Conservation (phyloP, 2,888 invertebrate species). For the Ichneumoninae sp. region DNA sequence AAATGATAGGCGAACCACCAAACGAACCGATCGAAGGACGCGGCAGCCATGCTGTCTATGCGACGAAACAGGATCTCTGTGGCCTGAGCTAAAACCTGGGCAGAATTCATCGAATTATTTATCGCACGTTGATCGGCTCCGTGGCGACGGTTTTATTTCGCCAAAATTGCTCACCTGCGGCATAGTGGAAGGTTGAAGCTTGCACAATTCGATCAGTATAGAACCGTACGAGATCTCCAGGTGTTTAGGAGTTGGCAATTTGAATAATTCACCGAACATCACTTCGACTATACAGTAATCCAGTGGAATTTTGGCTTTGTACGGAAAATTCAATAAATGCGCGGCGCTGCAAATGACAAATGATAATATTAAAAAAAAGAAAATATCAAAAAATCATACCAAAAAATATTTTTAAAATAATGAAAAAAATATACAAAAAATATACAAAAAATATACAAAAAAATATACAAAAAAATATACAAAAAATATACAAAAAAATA, state of each 20-base stretch:
- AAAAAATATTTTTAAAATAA: background rate
- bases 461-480: too few relatives aligned
- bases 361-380: background rate
- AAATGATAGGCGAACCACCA: conserved; percentile 99
- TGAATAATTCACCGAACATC: conserved; percentile 97
- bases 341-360: conserved; percentile 88
- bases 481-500: too few relatives aligned
- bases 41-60: conserved; percentile 98
- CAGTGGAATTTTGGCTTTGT: conserved; percentile 96
- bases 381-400: background rate
- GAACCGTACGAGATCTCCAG: conserved; percentile 97
- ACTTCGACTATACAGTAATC: conserved; percentile 99
- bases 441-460: too few relatives aligned
- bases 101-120: conserved; percentile 24
- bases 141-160: background rate
- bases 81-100: conserved; percentile 95
- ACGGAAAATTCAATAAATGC: conserved; percentile 95
- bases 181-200: conserved; percentile 97
- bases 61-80: conserved; percentile 98
- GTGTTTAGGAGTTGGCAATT: conserved; percentile 95
- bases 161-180: conserved; percentile 89
- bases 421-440: too few relatives aligned
- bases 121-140: too few relatives aligned
- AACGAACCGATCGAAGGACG: conserved; percentile 98
- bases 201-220: conserved; percentile 97